Conservation (phyloP, 2,797 vertebrate species). For the Margarornis squamiger region DNA sequence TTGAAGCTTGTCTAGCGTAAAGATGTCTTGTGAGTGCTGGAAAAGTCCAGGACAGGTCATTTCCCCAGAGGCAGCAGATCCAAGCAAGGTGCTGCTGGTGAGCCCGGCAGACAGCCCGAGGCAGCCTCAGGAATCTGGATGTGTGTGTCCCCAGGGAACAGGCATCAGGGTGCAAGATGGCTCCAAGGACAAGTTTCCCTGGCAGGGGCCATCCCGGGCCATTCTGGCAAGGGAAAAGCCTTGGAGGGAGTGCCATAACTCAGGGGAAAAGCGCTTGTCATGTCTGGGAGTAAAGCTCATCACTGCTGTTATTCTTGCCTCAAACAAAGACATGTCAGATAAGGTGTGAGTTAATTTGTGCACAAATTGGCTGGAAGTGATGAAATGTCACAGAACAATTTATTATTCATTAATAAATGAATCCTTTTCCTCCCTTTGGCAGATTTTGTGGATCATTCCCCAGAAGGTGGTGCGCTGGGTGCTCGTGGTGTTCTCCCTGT, state of each 20-base stretch:
- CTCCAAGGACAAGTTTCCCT: neutral
- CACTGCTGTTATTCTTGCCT: neutral
- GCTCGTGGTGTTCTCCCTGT: conserved; percentile 85
- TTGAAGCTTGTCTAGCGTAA: neutral
- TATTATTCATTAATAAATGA: neutral
- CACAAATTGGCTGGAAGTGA: neutral
- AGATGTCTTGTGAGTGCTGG: neutral
- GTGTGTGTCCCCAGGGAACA: no score
- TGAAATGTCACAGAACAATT: neutral
- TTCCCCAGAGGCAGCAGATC: neutral
- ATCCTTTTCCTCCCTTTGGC: neutral
- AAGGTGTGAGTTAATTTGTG: neutral
- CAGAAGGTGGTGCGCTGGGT: conserved; percentile 87
- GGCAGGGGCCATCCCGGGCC: neutral
- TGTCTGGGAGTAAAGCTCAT: neutral
- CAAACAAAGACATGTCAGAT: neutral
- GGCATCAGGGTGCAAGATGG: neutral
- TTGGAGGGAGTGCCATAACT: neutral
- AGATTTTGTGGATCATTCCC: conserved; percentile 92
- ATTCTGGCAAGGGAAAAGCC: neutral
- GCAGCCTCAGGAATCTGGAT: neutral
- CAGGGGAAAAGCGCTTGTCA: rapidly evolving
- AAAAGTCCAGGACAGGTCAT: neutral
- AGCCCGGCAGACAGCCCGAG: neutral
- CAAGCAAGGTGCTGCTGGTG: neutral